Base-by-base conservation (phyloP, 2,888 invertebrate species). In the Agrochola lota region DNA sequence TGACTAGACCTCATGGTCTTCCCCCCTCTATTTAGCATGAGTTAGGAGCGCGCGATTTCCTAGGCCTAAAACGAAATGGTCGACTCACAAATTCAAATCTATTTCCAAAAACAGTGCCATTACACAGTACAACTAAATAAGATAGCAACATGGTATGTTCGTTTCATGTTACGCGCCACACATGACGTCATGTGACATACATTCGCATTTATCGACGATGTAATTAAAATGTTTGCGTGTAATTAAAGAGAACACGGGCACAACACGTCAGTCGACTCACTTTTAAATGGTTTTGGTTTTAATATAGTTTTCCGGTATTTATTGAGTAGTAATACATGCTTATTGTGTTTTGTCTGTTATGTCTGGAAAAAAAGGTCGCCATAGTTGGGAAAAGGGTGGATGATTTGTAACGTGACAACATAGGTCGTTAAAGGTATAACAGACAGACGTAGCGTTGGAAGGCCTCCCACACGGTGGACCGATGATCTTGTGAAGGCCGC, bases 161-260 rank as follows among this genome's bases (percentile, higher is more conserved):
- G 7, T 55, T 64, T 77, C 35, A 20, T 66, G 71, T 86, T 66
- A 64, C 60, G 52, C 30, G 2, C 55, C 66, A 68, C 76, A 72
- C 17, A 60, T 78, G 64, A 67, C 71, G 63, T 76, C 71, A 75
- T 62, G 35, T 68, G 68, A 73, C 74, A 59, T 67, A 77, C 40
- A 72, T 74, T 75, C 71, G 46, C 66, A 75, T 76, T 85, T 80
- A 73, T 60, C 60, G 62, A 80, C 71, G 43, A 55, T 69, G 71
- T 80, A 76, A 85, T 85, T 83, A 80, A 85, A 80, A 83, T 78
- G 77, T 80, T 86, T 86, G 83, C 64, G 68, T 57, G 74, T 80
- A 83, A 86, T 85, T 86, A 74, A 77, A 83, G 71, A 60, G 74
- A 52, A 86, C 74, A 80, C 72, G 62, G 72, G 62, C 73, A 73